These are phyloP conservation scores for Netelia fuscicornis DNA, from an alignment of 2,888 invertebrate genomes.

Conservation along the genomic window DNA sequence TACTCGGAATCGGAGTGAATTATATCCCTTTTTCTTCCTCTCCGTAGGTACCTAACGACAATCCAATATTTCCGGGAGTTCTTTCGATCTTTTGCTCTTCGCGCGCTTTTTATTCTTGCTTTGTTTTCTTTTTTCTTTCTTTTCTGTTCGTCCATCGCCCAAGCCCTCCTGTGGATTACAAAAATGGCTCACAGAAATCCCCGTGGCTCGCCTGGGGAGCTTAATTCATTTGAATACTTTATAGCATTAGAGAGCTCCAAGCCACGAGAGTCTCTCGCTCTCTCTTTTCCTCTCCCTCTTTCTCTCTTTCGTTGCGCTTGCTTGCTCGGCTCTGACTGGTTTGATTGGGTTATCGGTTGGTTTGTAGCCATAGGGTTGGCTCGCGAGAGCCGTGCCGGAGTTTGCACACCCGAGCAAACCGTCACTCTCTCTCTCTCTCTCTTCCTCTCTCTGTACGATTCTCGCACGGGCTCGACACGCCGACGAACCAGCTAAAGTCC, in stretches of 20 bases:
- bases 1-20: conserved; percentile 22
- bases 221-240: conserved; percentile 66
- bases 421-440: conserved; percentile 34
- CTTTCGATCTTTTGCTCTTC: conserved; percentile 8
- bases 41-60: conserved; percentile 9
- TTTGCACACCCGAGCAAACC: conserved; percentile 35
- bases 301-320: conserved; percentile 23
- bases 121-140: background rate
- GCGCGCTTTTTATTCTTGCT: conserved; percentile 2
- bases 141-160: background rate
- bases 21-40: conserved; percentile 6
- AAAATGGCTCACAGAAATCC: conserved; percentile 53
- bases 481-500: conserved; percentile 44
- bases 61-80: conserved; percentile 42
- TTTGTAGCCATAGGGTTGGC: conserved; percentile 44
- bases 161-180: conserved; percentile 34
- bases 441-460: conserved; percentile 17
- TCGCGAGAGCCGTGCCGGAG: conserved; percentile 18
- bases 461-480: background rate
- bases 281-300: background rate
- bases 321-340: conserved; percentile 41
- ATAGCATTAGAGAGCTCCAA: conserved; percentile 46
- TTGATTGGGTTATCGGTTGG: conserved; percentile 54
- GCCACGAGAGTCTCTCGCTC: conserved; percentile 24
- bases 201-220: conserved; percentile 33